A percentile compares a stretch with the other conserved stretches of the same genome.
Conservation (phyloP, 1,140 invertebrate species). For the Listronotus bonariensis region DNA sequence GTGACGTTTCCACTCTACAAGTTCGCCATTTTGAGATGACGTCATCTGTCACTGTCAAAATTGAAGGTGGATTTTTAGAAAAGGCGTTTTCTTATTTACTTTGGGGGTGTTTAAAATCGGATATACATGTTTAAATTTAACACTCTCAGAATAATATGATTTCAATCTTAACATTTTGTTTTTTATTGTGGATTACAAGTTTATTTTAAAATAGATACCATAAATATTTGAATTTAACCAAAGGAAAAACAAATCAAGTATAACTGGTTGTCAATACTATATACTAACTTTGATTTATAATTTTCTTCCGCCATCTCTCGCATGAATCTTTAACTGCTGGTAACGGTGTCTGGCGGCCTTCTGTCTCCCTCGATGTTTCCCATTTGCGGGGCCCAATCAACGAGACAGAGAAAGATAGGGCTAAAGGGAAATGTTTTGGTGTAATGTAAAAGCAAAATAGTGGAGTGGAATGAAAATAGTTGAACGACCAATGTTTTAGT, state of each 20-base stretch:
- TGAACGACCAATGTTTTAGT: slow-evolving; percentile 40
- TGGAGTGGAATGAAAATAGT: slow-evolving; percentile 37
- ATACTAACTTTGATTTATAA: background rate
- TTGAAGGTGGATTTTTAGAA: background rate
- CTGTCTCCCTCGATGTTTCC: slow-evolving; percentile 14
- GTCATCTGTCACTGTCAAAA: slow-evolving; percentile 9
- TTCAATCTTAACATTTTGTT: no score
- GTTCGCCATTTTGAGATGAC: slow-evolving; percentile 13
- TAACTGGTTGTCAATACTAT: slow-evolving; percentile 4
- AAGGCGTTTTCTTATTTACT: background rate
- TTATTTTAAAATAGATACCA: no score
- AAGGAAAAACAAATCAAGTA: background rate
- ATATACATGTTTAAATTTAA: no score
- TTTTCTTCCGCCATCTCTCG: background rate
- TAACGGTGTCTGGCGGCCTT: slow-evolving; percentile 18
- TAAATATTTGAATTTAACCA: background rate
- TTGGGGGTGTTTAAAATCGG: no score
- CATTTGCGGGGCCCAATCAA: background rate
- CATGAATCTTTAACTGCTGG: background rate
- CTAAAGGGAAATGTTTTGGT: slow-evolving; percentile 13
- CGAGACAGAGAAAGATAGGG: slow-evolving; percentile 11
- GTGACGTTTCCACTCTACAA: slow-evolving; percentile 14
- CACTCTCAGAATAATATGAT: no score
- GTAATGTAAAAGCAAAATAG: slow-evolving; percentile 23
- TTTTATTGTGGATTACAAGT: no score